Evolutionary conservation across 2,113 vertebrate genomes (phyloP), one percentile per base, ranked within the genome.

Genomic region (Pangasianodon hypophthalmus): DNA sequence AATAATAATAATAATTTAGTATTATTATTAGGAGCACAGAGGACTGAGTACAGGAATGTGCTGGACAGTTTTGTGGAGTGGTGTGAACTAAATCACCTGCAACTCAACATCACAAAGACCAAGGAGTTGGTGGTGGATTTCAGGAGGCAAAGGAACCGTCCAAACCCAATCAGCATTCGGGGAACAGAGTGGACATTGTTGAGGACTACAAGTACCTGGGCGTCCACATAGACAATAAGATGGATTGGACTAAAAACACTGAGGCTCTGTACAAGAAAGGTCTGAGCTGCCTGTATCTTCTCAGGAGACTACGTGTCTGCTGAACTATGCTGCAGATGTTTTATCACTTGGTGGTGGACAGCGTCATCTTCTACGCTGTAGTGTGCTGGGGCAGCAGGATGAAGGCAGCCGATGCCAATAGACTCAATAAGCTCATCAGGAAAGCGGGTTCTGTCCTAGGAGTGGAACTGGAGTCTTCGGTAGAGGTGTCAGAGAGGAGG

Each of bases 171-270:
- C 5, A 64, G 13, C 81, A 88, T 81, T 60, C 48, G 3, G 24
- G 81, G 60, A 2, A 48, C 7, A 32, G 71, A 69, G 60, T 88
- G 75, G 83, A 89, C 46, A 21, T 83, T 64, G 90, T 64, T 2
- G 16, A 91, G 10, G 26, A 18, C 0, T 89, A 83, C n/a, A 89
- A 50, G 18, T 79, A 84, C 21, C 41, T 89, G 60, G 16, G 73
- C 29, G 83, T 88, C 7, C 37, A 69, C 58, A 21, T 56, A 10
- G 80, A 88, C 71, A 77, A 71, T 41, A 81, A 56, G 67, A 87
- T 86, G 54, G 13, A 88, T 48, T 87, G 58, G 87, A 37, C 37
- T 37, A 37, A 37, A 37, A 37, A 37, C 37, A 37, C 37, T 37
- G 37, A 37, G 37, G 37, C 37, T n/a, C 14, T 11, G 80, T n/a